These are phyloP conservation scores for Heliconius melpomene DNA, from an alignment of 1,140 invertebrate genomes.

Conservation along the genomic window DNA sequence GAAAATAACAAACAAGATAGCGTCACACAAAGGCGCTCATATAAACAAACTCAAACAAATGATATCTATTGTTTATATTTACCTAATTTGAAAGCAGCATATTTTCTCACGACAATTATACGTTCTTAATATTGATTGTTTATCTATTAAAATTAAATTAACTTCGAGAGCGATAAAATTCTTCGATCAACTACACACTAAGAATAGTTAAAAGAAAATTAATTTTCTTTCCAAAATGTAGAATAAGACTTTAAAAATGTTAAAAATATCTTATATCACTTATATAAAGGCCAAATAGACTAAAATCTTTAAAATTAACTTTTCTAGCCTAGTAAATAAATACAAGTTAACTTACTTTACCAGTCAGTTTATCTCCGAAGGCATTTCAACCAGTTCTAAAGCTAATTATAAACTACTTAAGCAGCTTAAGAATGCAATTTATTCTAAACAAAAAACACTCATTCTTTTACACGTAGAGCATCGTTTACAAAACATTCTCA, in stretches of 20 bases:
- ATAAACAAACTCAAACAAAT: slow-evolving; percentile 8
- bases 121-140: neutral
- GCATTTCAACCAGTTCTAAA: neutral
- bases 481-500: slow-evolving; percentile 22
- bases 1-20: slow-evolving; percentile 15
- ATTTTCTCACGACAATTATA: neutral
- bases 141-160: neutral
- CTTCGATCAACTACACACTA: too few species aligned
- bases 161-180: neutral
- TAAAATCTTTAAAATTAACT: neutral
- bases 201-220: too few species aligned
- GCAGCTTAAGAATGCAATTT: neutral
- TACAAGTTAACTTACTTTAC: neutral
- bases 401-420: slow-evolving; percentile 1
- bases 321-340: neutral
- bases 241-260: too few species aligned
- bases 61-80: slow-evolving; percentile 18
- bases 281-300: neutral
- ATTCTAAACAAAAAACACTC: neutral
- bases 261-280: too few species aligned
- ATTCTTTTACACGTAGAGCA: slow-evolving; percentile 1
- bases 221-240: too few species aligned
- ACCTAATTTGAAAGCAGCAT: neutral
- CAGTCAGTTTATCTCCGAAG: neutral
- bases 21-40: slow-evolving; percentile 8